phyloP scores from a whole-genome alignment of 1,140 invertebrate genomes.

The Rhopalosiphum padi region DNA sequence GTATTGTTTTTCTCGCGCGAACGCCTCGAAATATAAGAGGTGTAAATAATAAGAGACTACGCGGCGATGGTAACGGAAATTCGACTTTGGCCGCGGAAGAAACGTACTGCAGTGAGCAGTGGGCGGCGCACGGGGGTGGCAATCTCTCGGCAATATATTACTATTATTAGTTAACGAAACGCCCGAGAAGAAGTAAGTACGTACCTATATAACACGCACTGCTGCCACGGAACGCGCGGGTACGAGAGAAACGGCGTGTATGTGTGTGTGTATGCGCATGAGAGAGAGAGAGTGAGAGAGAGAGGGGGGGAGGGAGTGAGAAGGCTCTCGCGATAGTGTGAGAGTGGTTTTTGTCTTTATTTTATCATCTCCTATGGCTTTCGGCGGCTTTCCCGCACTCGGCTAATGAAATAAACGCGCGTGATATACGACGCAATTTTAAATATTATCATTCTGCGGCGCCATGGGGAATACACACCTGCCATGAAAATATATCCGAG shows the following conservation, averaged over 20 bases:
- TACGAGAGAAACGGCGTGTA: too few species aligned
- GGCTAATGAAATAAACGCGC: constrained; percentile 57
- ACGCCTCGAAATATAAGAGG: constrained; percentile 31
- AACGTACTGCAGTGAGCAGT: not conserved
- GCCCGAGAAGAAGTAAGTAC: constrained; percentile 34
- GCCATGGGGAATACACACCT: constrained; percentile 45
- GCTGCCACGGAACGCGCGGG: too few species aligned
- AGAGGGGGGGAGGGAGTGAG: not conserved
- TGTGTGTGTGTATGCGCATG: too few species aligned
- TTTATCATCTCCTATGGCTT: constrained; percentile 54
- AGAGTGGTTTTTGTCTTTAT: constrained; percentile 54
- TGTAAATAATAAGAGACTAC: constrained; percentile 14
- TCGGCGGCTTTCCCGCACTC: constrained; percentile 7
- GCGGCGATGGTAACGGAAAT: not conserved
- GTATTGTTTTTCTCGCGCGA: constrained; percentile 38
- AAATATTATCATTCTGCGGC: constrained; percentile 56
- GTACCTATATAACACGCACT: not conserved
- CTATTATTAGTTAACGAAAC: constrained; percentile 55
- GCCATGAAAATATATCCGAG: not conserved
- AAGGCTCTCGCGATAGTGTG: not conserved
- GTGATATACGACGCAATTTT: constrained; percentile 56
- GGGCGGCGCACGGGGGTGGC: not conserved
- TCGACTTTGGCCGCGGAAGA: constrained; percentile 23
- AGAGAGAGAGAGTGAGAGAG: too few species aligned
- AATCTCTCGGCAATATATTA: constrained; percentile 55